These are phyloP conservation scores for Torymus tubicola DNA, from an alignment of 2,888 invertebrate species.

Conservation along the genomic window DNA sequence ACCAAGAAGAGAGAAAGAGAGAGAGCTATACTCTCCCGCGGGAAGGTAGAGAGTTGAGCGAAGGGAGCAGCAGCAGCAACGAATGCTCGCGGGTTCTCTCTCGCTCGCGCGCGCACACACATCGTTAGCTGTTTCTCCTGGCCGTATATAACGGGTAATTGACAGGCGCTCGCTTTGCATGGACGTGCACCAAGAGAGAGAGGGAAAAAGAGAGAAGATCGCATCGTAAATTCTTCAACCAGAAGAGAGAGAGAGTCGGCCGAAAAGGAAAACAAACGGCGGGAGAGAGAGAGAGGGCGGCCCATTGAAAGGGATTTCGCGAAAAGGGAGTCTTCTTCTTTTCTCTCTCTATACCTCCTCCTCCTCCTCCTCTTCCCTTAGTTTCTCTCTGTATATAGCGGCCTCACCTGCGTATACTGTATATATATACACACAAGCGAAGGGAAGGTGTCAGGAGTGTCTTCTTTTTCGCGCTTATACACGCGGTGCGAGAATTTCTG, in stretches of 20 bases:
- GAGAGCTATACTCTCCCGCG: background rate
- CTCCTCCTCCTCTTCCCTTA: background rate
- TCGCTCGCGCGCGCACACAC: background rate
- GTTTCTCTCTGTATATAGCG: background rate
- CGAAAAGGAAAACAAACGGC: constrained; percentile 57
- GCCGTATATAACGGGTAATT: constrained; percentile 77
- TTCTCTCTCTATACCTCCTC: background rate
- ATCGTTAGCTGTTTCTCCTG: constrained; percentile 70
- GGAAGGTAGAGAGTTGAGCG: constrained; percentile 33
- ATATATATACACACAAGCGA: no score
- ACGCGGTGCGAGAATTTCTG: no score
- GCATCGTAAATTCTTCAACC: constrained; percentile 56
- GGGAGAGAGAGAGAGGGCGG: background rate
- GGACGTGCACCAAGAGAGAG: constrained; percentile 66
- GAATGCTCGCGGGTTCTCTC: constrained; percentile 52
- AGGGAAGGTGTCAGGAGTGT: background rate
- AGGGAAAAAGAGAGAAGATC: constrained; percentile 36
- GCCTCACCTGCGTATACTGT: background rate
- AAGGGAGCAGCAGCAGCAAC: constrained; percentile 56
- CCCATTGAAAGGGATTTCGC: constrained; percentile 34
- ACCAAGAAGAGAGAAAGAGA: no score
- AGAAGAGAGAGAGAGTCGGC: constrained; percentile 3
- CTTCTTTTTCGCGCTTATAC: background rate
- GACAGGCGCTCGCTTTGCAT: constrained; percentile 76
- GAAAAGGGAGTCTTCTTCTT: background rate